A percentile compares a stretch with the other conserved stretches of the same genome.
Evolutionary conservation across 2,113 vertebrate genomes (phyloP).

Genomic region (Saccopteryx bilineata): DNA sequence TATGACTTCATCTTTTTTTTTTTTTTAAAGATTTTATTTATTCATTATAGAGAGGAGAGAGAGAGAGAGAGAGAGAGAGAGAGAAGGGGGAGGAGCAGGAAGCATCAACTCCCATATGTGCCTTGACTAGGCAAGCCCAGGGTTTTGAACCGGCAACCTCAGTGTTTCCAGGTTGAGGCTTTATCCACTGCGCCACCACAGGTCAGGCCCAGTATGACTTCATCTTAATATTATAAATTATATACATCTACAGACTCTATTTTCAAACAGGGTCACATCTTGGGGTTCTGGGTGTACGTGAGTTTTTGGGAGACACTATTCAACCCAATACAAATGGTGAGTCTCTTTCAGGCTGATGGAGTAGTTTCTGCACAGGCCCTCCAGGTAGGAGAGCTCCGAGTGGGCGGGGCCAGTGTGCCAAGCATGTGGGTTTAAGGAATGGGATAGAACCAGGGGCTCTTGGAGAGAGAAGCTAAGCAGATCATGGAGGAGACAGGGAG

Average conservation of each 20-base stretch:
- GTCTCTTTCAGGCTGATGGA: neutral
- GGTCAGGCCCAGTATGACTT: too few species aligned
- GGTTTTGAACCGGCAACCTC: too few species aligned
- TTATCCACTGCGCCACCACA: too few species aligned
- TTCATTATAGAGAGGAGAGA: too few species aligned
- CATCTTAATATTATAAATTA: neutral
- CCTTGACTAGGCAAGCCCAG: too few species aligned
- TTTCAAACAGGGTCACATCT: neutral
- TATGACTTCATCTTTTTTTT: too few species aligned
- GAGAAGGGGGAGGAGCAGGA: too few species aligned
- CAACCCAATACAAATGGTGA: neutral
- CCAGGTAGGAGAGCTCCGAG: neutral
- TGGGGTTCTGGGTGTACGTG: neutral
- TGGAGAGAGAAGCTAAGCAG: neutral
- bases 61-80: too few species aligned
- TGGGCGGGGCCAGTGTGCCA: neutral
- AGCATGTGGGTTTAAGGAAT: neutral
- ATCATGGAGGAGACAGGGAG: too few species aligned
- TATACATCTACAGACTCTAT: neutral
- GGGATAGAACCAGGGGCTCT: neutral
- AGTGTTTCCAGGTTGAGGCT: too few species aligned
- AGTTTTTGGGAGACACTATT: neutral
- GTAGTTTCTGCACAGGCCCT: neutral
- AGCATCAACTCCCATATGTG: too few species aligned
- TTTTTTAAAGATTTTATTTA: too few species aligned